Conservation (phyloP, 1,140 invertebrate genomes). For the Ephestia elutella region DNA sequence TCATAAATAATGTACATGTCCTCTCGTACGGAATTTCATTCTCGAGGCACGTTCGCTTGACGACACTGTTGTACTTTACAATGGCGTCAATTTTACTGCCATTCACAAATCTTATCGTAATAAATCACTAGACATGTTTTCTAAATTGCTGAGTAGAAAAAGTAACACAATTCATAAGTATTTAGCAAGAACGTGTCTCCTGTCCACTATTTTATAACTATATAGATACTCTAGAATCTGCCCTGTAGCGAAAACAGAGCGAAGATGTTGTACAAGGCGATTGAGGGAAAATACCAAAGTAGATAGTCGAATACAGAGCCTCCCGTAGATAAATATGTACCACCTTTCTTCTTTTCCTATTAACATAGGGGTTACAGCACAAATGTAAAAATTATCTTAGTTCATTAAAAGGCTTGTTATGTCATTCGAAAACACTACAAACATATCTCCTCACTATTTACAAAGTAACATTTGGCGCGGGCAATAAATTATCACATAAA, state of each 20-base stretch:
- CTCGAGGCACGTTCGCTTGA: conserved; percentile 9
- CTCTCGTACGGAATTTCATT: conserved; percentile 13
- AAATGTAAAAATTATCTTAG: no score
- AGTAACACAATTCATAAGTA: not conserved
- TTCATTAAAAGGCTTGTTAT: no score
- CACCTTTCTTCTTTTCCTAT: no score
- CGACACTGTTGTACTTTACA: not conserved
- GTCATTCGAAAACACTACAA: not conserved
- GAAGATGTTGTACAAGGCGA: no score
- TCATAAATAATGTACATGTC: conserved; percentile 17
- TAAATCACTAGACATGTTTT: not conserved
- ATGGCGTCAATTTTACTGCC: conserved; percentile 1
- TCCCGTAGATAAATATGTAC: no score
- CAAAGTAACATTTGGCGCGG: conserved; percentile 15
- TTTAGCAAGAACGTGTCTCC: no score
- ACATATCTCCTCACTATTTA: not conserved
- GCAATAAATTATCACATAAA: conserved; percentile 46
- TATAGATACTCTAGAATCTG: no score
- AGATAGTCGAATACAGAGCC: no score
- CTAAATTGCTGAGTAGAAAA: not conserved
- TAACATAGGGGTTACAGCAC: no score
- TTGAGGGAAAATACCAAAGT: no score
- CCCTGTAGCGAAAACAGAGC: no score
- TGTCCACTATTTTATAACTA: no score
- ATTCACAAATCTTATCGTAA: not conserved